Evolutionary conservation across 1,140 invertebrate genomes (phyloP).

Genomic region (Liolophura sinensis): DNA sequence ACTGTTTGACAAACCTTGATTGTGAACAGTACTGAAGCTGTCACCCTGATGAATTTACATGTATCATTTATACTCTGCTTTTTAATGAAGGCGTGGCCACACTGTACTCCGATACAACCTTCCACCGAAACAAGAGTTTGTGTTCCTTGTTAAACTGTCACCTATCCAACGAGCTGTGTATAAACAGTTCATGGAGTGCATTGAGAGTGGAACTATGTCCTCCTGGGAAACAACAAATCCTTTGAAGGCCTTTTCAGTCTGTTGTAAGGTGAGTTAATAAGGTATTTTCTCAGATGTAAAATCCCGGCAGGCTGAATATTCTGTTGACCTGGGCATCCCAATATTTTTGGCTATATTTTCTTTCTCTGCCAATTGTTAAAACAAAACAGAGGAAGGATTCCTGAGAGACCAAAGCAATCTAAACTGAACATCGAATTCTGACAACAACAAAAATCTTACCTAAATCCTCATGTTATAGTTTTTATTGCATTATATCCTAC

Average conservation of each 20-base stretch:
- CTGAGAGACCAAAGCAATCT: too few relatives aligned
- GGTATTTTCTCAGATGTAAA: not conserved
- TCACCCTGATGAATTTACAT: too few relatives aligned
- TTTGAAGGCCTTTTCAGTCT: constrained; percentile 96
- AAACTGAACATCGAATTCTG: too few relatives aligned
- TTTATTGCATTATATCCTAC: too few relatives aligned
- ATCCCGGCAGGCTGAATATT: not conserved
- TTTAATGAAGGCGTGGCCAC: constrained; percentile 80
- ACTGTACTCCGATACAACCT: constrained; percentile 85
- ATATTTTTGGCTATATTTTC: not conserved
- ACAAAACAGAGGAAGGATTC: too few relatives aligned
- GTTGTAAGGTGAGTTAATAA: constrained; percentile 78
- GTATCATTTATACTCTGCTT: not conserved
- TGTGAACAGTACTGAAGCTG: too few relatives aligned
- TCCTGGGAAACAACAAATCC: constrained; percentile 84
- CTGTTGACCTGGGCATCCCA: not conserved
- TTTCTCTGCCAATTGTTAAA: too few relatives aligned
- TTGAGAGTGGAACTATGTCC: constrained; percentile 33
- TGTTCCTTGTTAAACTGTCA: constrained; percentile 83
- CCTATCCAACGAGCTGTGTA: constrained; percentile 83
- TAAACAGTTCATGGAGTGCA: constrained; percentile 63
- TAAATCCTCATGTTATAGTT: too few relatives aligned
- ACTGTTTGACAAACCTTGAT: too few relatives aligned
- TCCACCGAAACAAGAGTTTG: constrained; percentile 93
- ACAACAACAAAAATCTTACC: too few relatives aligned